Conservation (phyloP, 2,888 invertebrate species). For the Mayetiola destructor region DNA sequence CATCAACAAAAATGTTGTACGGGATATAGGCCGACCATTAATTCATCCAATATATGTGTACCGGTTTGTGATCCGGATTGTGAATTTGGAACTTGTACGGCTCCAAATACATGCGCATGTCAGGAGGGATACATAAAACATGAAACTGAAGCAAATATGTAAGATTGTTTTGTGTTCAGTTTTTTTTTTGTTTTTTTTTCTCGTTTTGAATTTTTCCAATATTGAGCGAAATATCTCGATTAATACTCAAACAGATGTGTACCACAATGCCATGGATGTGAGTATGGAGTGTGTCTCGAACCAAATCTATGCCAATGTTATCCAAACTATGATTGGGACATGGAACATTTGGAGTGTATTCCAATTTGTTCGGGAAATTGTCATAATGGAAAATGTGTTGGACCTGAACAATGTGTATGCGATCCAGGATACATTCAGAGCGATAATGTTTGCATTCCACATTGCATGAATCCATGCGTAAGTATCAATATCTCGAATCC, state of each 20-base stretch:
- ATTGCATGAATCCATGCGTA: background rate
- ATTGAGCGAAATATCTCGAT: too few species aligned
- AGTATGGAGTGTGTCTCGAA: background rate
- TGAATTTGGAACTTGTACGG: background rate
- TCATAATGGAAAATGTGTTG: background rate
- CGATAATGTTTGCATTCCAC: background rate
- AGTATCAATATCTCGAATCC: background rate
- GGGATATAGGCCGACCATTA: background rate
- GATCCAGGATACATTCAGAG: background rate
- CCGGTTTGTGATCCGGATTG: background rate
- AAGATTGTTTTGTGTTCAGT: background rate
- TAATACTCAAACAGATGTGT: background rate
- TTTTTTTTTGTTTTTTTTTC: background rate
- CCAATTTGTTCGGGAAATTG: background rate
- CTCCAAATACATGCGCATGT: background rate
- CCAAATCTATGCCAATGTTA: constrained; percentile 2
- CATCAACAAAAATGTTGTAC: background rate
- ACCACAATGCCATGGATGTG: background rate
- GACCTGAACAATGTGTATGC: constrained; percentile 1
- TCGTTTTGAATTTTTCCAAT: background rate
- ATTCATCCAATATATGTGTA: background rate
- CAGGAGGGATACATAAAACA: background rate
- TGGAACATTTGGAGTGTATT: background rate
- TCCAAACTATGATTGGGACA: background rate
- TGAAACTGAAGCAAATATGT: background rate